Evolutionary conservation across 2,113 vertebrate species (phyloP).

Genomic region (Forbesichthys papilliferus): DNA sequence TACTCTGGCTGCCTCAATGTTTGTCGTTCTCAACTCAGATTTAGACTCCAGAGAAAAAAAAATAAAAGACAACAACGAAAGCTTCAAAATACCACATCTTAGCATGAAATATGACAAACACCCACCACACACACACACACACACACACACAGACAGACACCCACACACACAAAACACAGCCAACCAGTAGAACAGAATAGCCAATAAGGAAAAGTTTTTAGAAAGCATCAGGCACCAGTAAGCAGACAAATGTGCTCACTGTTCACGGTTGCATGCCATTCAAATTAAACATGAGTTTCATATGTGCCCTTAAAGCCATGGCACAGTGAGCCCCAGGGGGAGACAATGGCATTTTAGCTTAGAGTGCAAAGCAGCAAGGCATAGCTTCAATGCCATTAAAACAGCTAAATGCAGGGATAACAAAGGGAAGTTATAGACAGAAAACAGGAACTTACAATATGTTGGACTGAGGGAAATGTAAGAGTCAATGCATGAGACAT

Average conservation of each 20-base stretch:
- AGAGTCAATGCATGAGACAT: constrained; percentile 17
- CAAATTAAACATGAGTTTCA: constrained; percentile 32
- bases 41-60: constrained; percentile 33
- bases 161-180: neutral
- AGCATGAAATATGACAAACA: constrained; percentile 2
- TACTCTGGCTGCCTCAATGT: constrained; percentile 33
- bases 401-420: constrained; percentile 4
- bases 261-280: constrained; percentile 53
- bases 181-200: neutral
- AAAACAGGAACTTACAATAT: constrained; percentile 38
- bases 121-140: no score
- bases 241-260: constrained; percentile 28
- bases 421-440: constrained; percentile 35
- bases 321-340: constrained; percentile 9
- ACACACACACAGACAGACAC: neutral
- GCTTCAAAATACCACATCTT: constrained; percentile 50
- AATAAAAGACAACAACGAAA: constrained; percentile 36
- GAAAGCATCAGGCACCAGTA: constrained; percentile 30
- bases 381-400: no score
- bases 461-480: constrained; percentile 25
- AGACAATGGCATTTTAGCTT: constrained; percentile 6
- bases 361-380: neutral
- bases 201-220: neutral
- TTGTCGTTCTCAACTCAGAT: constrained; percentile 40
- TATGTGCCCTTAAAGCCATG: constrained; percentile 35